Percentiles rank a stretch among this genome's conserved stretches.
These are phyloP conservation scores for Monomorium pharaonis DNA, from an alignment of 1,140 invertebrate species.

Conservation along the genomic window DNA sequence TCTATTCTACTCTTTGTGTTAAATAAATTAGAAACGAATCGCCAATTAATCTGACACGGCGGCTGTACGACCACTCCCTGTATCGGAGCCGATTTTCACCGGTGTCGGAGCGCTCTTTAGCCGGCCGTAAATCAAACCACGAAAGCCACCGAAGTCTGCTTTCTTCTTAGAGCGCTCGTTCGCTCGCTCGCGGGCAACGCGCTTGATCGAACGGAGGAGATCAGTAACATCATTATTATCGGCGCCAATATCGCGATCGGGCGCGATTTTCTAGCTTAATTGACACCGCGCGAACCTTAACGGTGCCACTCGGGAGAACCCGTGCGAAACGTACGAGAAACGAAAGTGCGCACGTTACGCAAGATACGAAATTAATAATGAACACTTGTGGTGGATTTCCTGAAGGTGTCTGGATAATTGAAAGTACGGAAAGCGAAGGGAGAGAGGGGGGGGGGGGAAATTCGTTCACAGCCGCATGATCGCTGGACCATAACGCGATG, in stretches of 20 bases:
- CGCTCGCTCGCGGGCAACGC: constrained; percentile 32
- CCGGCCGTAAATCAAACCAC: constrained; percentile 42
- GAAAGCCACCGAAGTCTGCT: constrained; percentile 42
- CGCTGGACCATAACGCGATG: constrained; percentile 10
- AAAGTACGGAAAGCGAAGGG: not conserved
- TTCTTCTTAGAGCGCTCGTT: constrained; percentile 28
- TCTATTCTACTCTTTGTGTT: not conserved
- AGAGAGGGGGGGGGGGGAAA: not conserved
- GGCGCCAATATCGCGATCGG: constrained; percentile 45
- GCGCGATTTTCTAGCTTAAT: constrained; percentile 45
- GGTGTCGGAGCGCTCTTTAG: constrained; percentile 36
- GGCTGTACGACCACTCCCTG: constrained; percentile 32
- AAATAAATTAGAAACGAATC: constrained; percentile 51
- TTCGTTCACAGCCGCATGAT: not conserved
- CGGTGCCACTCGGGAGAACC: not conserved
- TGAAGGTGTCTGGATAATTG: not conserved
- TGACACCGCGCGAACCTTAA: constrained; percentile 27
- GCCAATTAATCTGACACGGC: constrained; percentile 45
- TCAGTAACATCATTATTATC: constrained; percentile 56
- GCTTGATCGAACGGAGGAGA: constrained; percentile 38
- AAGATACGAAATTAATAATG: constrained; percentile 59
- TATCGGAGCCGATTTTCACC: constrained; percentile 40
- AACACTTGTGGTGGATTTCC: not conserved
- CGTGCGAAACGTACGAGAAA: constrained; percentile 35
- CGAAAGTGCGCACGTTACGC: constrained; percentile 23